Conservation (phyloP, 2,113 vertebrate species). For the Leptocoma aspasia region DNA sequence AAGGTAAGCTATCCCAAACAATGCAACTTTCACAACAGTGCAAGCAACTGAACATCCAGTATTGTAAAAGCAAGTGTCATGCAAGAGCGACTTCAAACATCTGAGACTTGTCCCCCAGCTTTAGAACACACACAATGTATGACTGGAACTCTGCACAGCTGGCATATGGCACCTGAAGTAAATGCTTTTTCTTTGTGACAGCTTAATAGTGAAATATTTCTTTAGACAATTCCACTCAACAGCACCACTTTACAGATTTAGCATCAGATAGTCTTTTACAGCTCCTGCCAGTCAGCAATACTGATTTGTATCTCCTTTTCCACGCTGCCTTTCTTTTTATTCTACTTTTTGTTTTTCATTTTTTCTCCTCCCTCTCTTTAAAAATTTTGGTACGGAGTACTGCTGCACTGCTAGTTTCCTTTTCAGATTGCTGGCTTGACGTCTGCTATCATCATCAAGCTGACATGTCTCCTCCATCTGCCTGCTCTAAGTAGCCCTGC, state of each 20-base stretch:
- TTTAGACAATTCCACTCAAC: constrained; percentile 16
- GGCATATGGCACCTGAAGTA: constrained; percentile 20
- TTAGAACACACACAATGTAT: not conserved
- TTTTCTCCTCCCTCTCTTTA: not conserved
- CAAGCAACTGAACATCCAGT: not conserved
- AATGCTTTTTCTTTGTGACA: constrained; percentile 18
- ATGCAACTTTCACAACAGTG: not conserved
- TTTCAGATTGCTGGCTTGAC: constrained; percentile 35
- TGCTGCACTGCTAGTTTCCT: not conserved
- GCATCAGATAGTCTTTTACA: constrained; percentile 7
- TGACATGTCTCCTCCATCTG: constrained; percentile 33
- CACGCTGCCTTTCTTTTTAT: not conserved
- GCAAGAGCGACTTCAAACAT: not conserved
- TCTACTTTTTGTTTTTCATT: too few species aligned
- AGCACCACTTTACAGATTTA: constrained; percentile 11
- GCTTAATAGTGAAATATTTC: constrained; percentile 7
- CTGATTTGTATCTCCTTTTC: not conserved
- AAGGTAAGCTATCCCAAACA: not conserved
- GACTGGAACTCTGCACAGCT: constrained; percentile 1
- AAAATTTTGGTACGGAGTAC: not conserved
- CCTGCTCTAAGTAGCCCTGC: not conserved
- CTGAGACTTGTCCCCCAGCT: not conserved
- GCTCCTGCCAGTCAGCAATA: not conserved
- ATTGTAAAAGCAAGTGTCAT: not conserved
- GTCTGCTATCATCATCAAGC: constrained; percentile 18